Evolutionary conservation across 1,140 invertebrate species (phyloP).

Genomic region (Caenorhabditis latens): DNA sequence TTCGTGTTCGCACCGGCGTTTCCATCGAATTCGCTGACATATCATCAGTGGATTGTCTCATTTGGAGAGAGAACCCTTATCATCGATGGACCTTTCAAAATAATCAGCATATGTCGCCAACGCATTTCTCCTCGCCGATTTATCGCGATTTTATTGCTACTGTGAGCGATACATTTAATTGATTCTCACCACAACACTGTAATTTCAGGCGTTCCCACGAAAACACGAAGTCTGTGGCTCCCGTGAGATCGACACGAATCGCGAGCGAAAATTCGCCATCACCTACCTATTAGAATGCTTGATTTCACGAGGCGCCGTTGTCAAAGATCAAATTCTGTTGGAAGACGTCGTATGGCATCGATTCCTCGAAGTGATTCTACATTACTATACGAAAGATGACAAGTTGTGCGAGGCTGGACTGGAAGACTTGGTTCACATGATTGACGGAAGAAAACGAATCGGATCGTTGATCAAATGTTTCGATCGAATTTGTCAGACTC

Average conservation of each 20-base stretch:
- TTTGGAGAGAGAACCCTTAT: slow-evolving; percentile 24
- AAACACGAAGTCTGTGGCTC: slow-evolving; percentile 34
- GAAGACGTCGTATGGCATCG: slow-evolving; percentile 7
- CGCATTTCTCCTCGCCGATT: slow-evolving; percentile 37
- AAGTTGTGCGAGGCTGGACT: slow-evolving; percentile 40
- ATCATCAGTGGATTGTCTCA: slow-evolving; percentile 17
- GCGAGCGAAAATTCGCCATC: slow-evolving; percentile 26
- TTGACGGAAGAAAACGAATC: slow-evolving; percentile 59
- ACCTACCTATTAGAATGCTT: slow-evolving; percentile 25
- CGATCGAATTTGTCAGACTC: slow-evolving; percentile 13
- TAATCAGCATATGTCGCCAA: neutral
- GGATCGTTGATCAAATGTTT: slow-evolving; percentile 49
- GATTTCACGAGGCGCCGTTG: slow-evolving; percentile 56
- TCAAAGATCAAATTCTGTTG: slow-evolving; percentile 53
- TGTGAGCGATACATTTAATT: neutral
- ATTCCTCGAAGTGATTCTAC: slow-evolving; percentile 41
- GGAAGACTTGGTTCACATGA: slow-evolving; percentile 56
- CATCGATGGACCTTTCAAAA: neutral
- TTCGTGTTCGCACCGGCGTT: slow-evolving; percentile 33
- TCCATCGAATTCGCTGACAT: slow-evolving; percentile 56
- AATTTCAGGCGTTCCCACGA: neutral
- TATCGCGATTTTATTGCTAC: slow-evolving; percentile 27
- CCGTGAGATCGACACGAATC: slow-evolving; percentile 23
- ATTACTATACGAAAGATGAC: slow-evolving; percentile 24
- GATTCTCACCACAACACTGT: too few species aligned